Evolutionary conservation across 2,888 invertebrate species (phyloP).

Genomic region (Cremastinae sp.): DNA sequence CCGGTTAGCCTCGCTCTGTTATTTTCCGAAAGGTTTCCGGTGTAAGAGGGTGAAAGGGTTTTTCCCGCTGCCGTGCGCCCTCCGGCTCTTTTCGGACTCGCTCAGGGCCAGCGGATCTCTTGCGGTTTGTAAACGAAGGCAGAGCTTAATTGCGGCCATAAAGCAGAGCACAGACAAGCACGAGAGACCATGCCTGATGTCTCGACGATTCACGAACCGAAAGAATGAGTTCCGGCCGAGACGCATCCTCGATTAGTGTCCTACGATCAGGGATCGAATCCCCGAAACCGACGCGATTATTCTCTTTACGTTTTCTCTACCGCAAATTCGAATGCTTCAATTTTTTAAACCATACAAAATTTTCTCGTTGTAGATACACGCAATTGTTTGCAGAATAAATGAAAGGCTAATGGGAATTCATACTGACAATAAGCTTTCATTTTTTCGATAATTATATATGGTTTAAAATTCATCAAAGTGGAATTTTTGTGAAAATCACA

Average conservation of each 20-base stretch:
- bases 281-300: conserved; percentile 9
- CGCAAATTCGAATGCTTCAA: no score
- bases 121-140: conserved; percentile 67
- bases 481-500: no score
- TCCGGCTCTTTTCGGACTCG: conserved; percentile 9
- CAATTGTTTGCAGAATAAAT: no score
- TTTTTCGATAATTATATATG: no score
- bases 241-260: conserved; percentile 54
- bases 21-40: conserved; percentile 52
- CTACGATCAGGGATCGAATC: conserved; percentile 22
- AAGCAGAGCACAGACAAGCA: conserved; percentile 52
- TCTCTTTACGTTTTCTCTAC: not conserved
- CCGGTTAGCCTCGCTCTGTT: conserved; percentile 21
- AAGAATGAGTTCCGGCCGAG: conserved; percentile 46
- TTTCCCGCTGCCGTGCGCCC: conserved; percentile 1
- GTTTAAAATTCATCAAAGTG: no score
- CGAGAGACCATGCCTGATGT: conserved; percentile 46
- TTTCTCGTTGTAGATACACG: no score
- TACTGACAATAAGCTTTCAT: no score
- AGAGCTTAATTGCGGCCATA: conserved; percentile 68
- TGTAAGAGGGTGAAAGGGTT: conserved; percentile 36
- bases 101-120: conserved; percentile 64
- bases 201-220: conserved; percentile 23
- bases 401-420: no score
- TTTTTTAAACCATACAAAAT: no score